A percentile compares a stretch with the other conserved stretches of the same genome.
These are phyloP conservation scores for Eupithecia insigniata DNA, from an alignment of 2,888 invertebrate species.

Conservation along the genomic window DNA sequence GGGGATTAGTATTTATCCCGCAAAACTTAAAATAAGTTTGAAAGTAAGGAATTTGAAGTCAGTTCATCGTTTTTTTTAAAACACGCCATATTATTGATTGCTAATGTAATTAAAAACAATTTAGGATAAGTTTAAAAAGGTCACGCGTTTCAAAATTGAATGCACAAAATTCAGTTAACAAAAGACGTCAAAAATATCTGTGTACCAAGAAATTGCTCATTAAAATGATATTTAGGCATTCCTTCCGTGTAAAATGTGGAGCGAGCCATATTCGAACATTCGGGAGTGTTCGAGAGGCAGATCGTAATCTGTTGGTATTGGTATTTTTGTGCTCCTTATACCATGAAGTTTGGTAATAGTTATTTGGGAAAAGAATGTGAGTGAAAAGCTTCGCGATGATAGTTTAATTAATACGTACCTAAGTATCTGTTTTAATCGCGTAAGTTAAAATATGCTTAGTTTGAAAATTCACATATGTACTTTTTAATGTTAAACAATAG, in stretches of 20 bases:
- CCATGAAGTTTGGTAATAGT: not conserved
- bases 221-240: conserved; percentile 12
- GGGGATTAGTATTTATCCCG: no score
- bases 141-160: no score
- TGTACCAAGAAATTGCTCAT: not conserved
- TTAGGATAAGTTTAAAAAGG: no score
- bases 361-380: not conserved
- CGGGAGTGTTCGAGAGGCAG: not conserved
- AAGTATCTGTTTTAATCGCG: no score
- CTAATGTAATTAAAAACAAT: no score
- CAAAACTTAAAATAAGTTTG: no score
- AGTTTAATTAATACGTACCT: not conserved
- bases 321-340: not conserved
- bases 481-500: no score
- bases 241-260: conserved; percentile 1
- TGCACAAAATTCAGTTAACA: not conserved
- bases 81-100: no score
- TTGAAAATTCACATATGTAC: no score
- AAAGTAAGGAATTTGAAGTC: no score
- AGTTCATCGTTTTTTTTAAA: no score
- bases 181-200: not conserved
- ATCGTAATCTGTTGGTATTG: conserved; percentile 1
- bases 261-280: conserved; percentile 3
- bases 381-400: not conserved
- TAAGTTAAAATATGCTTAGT: no score